These are phyloP conservation scores for Dromius quadrimaculatus DNA, from an alignment of 2,888 invertebrate species.

Conservation along the genomic window DNA sequence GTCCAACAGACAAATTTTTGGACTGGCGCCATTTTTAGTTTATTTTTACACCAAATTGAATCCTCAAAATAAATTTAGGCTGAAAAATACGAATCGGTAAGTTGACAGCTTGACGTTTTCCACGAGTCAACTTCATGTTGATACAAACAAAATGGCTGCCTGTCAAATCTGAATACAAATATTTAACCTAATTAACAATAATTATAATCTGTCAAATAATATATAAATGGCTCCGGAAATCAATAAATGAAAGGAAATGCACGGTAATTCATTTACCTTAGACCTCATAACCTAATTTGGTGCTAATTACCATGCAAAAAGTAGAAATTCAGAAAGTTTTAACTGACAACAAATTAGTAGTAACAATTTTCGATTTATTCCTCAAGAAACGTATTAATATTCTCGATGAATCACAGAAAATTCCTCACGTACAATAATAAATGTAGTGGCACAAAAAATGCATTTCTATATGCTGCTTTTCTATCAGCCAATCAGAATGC, in stretches of 20 bases:
- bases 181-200: background rate
- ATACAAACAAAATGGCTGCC: too few relatives aligned
- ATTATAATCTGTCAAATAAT: background rate
- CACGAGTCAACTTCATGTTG: too few relatives aligned
- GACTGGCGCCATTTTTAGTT: conserved; percentile 16
- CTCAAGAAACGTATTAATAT: conserved; percentile 9
- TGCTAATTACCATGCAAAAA: conserved; percentile 4
- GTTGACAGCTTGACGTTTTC: too few relatives aligned
- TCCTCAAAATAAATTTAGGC: conserved; percentile 17
- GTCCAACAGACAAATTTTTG: too few relatives aligned
- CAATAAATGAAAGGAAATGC: conserved; percentile 4
- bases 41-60: conserved; percentile 23
- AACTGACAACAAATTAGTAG: background rate
- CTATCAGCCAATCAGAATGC: conserved; percentile 27
- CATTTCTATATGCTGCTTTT: conserved; percentile 43
- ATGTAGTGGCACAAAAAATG: conserved; percentile 43
- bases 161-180: too few relatives aligned
- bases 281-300: conserved; percentile 20
- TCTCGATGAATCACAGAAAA: conserved; percentile 13
- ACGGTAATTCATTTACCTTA: conserved; percentile 2
- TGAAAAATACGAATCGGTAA: too few relatives aligned
- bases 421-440: conserved; percentile 33
- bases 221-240: conserved; percentile 1
- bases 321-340: conserved; percentile 1
- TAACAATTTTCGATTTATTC: too few relatives aligned